Conservation (phyloP, 1,140 invertebrate genomes). For the Probaryconus sp. region DNA sequence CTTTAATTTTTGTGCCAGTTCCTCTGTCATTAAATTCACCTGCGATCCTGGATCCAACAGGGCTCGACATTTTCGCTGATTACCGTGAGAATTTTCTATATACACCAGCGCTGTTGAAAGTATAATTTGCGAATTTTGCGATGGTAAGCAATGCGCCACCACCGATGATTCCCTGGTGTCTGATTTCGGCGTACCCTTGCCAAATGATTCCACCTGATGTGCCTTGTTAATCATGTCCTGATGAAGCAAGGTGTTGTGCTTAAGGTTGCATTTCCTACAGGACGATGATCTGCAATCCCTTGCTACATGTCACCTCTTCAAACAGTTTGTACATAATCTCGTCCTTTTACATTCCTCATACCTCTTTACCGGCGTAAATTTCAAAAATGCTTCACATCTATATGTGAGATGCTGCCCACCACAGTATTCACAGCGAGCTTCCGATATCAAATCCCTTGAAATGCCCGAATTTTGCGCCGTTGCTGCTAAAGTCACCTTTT, state of each 20-base stretch:
- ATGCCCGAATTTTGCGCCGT: background rate
- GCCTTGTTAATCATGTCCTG: constrained; percentile 3
- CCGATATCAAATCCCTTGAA: background rate
- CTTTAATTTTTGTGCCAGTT: constrained; percentile 12
- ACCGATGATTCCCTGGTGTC: too few relatives aligned
- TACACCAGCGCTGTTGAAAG: constrained; percentile 38
- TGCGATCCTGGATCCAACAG: constrained; percentile 46
- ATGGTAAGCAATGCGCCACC: too few relatives aligned
- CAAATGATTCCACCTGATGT: background rate
- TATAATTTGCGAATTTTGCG: too few relatives aligned
- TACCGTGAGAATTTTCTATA: constrained; percentile 15
- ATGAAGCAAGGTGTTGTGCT: constrained; percentile 55
- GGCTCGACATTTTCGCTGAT: constrained; percentile 20
- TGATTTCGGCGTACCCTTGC: too few relatives aligned
- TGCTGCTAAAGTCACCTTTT: constrained; percentile 4
- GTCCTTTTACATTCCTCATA: constrained; percentile 7
- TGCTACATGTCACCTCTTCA: constrained; percentile 36
- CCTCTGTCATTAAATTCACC: constrained; percentile 37
- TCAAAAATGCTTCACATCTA: constrained; percentile 21
- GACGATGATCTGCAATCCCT: constrained; percentile 28
- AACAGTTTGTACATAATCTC: constrained; percentile 54
- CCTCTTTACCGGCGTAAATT: constrained; percentile 8
- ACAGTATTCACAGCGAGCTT: constrained; percentile 4
- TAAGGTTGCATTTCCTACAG: constrained; percentile 45
- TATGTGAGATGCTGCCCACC: constrained; percentile 3